Conservation (phyloP, 2,113 vertebrate genomes). For the Tetrax tetrax region DNA sequence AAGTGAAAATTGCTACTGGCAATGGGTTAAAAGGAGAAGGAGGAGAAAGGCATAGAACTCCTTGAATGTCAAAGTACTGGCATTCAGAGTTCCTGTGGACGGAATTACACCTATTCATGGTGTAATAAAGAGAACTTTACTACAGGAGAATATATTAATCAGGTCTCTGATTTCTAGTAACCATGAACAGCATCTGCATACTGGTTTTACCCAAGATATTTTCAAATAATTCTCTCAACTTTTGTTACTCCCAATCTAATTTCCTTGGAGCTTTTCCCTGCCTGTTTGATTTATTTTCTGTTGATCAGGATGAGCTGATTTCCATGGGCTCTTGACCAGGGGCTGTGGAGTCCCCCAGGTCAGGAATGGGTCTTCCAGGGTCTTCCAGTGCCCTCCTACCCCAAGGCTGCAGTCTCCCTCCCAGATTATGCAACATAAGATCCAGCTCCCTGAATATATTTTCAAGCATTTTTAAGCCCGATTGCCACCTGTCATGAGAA, state of each 20-base stretch:
- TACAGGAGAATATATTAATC: background rate
- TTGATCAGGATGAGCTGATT: background rate
- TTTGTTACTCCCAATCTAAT: background rate
- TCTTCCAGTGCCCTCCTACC: background rate
- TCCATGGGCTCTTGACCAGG: background rate
- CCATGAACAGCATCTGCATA: background rate
- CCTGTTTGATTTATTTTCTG: background rate
- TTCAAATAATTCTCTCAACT: background rate
- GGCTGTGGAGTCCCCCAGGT: background rate
- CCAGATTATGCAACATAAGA: fast-evolving
- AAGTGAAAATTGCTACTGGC: conserved; percentile 33
- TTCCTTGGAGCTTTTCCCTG: background rate
- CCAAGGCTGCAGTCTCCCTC: background rate
- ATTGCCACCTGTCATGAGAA: background rate
- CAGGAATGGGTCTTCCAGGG: background rate
- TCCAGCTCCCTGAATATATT: background rate
- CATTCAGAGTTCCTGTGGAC: background rate
- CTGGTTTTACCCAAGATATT: background rate
- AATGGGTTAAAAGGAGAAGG: conserved; percentile 2
- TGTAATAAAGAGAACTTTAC: background rate
- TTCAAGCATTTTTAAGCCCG: background rate
- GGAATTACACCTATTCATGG: background rate
- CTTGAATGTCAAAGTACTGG: background rate
- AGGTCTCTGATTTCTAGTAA: background rate
- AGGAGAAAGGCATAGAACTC: background rate